Evolutionary conservation across 2,113 vertebrate species (phyloP).

Genomic region (Riparia riparia): DNA sequence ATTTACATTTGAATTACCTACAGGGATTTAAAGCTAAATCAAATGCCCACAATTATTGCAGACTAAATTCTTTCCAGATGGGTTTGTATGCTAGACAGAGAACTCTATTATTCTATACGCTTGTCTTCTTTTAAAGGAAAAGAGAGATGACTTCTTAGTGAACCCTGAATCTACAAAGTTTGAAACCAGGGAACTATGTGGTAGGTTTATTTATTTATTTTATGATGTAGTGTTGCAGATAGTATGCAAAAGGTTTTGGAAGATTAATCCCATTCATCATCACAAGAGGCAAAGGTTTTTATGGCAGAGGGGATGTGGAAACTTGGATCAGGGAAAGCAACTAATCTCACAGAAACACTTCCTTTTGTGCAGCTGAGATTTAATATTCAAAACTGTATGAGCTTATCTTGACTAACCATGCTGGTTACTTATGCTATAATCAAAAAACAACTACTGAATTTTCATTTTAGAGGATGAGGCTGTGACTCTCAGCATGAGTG

Average conservation of each 20-base stretch:
- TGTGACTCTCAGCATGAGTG: background rate
- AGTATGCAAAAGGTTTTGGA: background rate
- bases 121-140: constrained; percentile 44
- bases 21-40: constrained; percentile 64
- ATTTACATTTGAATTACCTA: constrained; percentile 57
- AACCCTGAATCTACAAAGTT: constrained; percentile 47
- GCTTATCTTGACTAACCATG: background rate
- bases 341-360: background rate
- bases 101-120: constrained; percentile 51
- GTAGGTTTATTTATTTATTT: constrained; percentile 22
- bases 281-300: background rate
- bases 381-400: background rate
- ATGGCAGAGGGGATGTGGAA: background rate
- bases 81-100: constrained; percentile 42
- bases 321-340: background rate
- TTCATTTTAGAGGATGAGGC: background rate
- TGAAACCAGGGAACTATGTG: background rate
- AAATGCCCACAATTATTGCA: constrained; percentile 57
- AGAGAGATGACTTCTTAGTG: constrained; percentile 48
- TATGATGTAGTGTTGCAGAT: background rate
- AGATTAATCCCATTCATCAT: background rate
- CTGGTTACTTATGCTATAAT: background rate
- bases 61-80: constrained; percentile 71
- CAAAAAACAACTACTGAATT: background rate
- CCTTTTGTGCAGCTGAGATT: background rate